These are phyloP conservation scores for Micoletzkya japonica DNA, from an alignment of 2,888 invertebrate species.

Conservation along the genomic window DNA sequence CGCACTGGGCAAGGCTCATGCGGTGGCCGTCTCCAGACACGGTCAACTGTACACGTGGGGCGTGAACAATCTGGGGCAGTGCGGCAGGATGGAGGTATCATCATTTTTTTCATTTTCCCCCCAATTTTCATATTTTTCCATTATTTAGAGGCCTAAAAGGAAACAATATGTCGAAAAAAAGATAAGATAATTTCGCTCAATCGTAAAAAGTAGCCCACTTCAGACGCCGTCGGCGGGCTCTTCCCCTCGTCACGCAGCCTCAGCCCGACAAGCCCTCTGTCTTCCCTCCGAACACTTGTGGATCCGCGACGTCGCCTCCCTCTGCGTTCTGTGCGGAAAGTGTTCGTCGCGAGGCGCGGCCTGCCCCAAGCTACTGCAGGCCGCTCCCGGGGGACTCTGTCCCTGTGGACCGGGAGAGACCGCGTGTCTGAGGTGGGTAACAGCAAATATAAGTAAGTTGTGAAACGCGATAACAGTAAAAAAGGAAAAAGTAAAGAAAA, in stretches of 20 bases:
- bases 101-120: background rate
- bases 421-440: constrained; percentile 34
- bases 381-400: constrained; percentile 30
- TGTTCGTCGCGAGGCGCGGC: constrained; percentile 35
- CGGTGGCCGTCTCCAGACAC: constrained; percentile 82
- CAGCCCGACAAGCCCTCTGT: constrained; percentile 66
- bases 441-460: background rate
- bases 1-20: constrained; percentile 91
- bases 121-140: background rate
- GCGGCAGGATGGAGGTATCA: constrained; percentile 71
- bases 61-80: constrained; percentile 95
- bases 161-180: background rate
- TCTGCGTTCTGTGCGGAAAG: constrained; percentile 81
- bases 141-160: background rate
- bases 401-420: constrained; percentile 50
- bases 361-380: constrained; percentile 2
- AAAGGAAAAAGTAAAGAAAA: background rate
- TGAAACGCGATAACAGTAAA: background rate
- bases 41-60: constrained; percentile 93
- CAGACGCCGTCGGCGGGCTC: constrained; percentile 29
- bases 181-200: background rate
- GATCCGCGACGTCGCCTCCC: constrained; percentile 81
- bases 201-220: background rate
- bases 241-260: constrained; percentile 34
- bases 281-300: constrained; percentile 66